A percentile compares a stretch with the other conserved stretches of the same genome.
Evolutionary conservation across 2,113 vertebrate genomes (phyloP).

Genomic region (Hippocampus mohnikei): DNA sequence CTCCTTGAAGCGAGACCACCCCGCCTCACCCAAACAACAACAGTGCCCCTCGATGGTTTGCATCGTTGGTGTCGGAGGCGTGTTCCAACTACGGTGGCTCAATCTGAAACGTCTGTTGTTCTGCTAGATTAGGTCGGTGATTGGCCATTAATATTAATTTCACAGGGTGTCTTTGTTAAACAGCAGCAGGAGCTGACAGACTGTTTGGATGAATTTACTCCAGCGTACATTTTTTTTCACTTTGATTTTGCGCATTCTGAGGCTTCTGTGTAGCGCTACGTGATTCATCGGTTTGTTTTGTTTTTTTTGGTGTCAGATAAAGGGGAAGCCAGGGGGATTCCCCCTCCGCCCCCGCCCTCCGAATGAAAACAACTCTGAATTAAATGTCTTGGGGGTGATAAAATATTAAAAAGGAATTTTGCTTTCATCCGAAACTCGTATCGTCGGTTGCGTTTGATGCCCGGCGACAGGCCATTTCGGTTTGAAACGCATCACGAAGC

Average conservation of each 20-base stretch:
- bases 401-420: conserved; percentile 31
- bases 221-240: conserved; percentile 43
- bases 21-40: conserved; percentile 34
- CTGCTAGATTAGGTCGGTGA: conserved; percentile 67
- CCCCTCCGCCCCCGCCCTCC: too few species aligned
- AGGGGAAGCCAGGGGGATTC: conserved; percentile 1
- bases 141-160: conserved; percentile 74
- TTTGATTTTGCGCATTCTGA: conserved; percentile 28
- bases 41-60: conserved; percentile 28
- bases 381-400: conserved; percentile 5
- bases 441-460: not conserved
- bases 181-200: conserved; percentile 54
- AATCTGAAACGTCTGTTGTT: conserved; percentile 61
- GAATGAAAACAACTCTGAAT: conserved; percentile 5
- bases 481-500: conserved; percentile 15
- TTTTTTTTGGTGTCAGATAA: conserved; percentile 3
- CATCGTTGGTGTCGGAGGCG: conserved; percentile 51
- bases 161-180: conserved; percentile 68
- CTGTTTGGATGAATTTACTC: conserved; percentile 61
- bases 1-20: conserved; percentile 35
- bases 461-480: not conserved
- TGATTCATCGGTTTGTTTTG: not conserved
- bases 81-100: conserved; percentile 38
- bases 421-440: conserved; percentile 6
- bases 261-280: conserved; percentile 13